Base-by-base conservation (phyloP, 2,888 invertebrate species). In the Azorinus chamasolen region DNA sequence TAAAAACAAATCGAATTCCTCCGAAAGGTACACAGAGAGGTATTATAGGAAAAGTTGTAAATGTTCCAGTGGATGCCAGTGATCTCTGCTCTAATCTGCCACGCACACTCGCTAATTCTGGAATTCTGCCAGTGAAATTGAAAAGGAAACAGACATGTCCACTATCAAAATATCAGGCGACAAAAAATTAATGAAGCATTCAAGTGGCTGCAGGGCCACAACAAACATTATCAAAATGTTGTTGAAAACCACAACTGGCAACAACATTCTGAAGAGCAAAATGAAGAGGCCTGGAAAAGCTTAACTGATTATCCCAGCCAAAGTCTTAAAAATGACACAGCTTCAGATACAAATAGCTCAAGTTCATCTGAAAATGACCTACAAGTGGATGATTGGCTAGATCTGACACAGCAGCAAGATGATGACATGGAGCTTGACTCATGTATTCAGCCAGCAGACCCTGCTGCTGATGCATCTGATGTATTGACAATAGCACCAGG, bases 391-490 rank as follows among this genome's bases (percentile, higher is more conserved):
- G n/a, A n/a, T n/a, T n/a, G n/a, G n/a, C n/a, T n/a, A n/a, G n/a
- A n/a, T n/a, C n/a, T n/a, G n/a, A n/a, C n/a, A n/a, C n/a, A n/a
- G n/a, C n/a, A n/a, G n/a, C n/a, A n/a, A n/a, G n/a, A n/a, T n/a
- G n/a, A n/a, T n/a, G n/a, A n/a, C n/a, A n/a, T n/a, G n/a, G n/a
- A n/a, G n/a, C 37, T 22, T 24, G 74, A 79, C 20, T 68, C 73
- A 2, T 79, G 79, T 55, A 43, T 76, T 14, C 79, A 83, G 18
- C 22, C 50, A 32, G 25, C 54, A 37, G 72, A 83, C 54, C 79
- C 63, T 22, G 50, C 59, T 27, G 16, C 54, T 25, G 83, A 79
- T 74, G 73, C 68, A 14, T 25, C 43, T n/a, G 45, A 59, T 1
- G 65, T 64, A 45, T 20, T 69, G n/a, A 25, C 16, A 12, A 37